phyloP scores from a whole-genome alignment of 2,797 vertebrate species.

The Borostomias antarcticus region DNA sequence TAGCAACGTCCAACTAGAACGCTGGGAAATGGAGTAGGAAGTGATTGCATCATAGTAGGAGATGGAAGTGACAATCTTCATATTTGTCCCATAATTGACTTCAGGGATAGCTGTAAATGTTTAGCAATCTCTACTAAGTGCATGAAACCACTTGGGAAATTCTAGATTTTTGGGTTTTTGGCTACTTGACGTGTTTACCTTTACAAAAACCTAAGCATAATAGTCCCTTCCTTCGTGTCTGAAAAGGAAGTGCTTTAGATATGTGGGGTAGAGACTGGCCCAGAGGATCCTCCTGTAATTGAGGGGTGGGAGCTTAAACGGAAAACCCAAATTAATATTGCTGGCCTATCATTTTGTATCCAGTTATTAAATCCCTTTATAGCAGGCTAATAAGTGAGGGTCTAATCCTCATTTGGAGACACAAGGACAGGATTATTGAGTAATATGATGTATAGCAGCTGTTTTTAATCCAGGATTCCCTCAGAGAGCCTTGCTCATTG shows the following conservation, averaged over 20 bases:
- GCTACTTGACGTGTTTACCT: no score
- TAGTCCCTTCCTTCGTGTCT: neutral
- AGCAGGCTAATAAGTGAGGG: constrained; percentile 39
- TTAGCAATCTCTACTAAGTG: no score
- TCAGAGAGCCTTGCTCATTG: constrained; percentile 31
- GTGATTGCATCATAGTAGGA: no score
- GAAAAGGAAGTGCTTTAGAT: constrained; percentile 24
- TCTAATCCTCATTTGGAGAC: constrained; percentile 57
- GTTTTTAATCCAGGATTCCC: constrained; percentile 51
- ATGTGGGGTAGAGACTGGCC: constrained; percentile 33
- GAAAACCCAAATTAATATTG: constrained; percentile 47
- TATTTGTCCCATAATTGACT: no score
- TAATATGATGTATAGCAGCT: constrained; percentile 22
- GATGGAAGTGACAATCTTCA: no score
- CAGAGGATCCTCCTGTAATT: constrained; percentile 33
- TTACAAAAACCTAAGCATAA: no score
- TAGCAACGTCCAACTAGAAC: no score
- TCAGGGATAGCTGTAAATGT: no score
- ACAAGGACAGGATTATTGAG: constrained; percentile 51
- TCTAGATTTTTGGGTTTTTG: no score
- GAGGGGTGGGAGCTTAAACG: constrained; percentile 33
- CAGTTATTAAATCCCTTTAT: constrained; percentile 56
- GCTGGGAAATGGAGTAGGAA: no score
- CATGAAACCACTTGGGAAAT: no score
- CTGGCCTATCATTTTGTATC: constrained; percentile 31